These are phyloP conservation scores for Hypocryptadius cinnamomeus DNA, from an alignment of 2,113 vertebrate species.

Conservation along the genomic window DNA sequence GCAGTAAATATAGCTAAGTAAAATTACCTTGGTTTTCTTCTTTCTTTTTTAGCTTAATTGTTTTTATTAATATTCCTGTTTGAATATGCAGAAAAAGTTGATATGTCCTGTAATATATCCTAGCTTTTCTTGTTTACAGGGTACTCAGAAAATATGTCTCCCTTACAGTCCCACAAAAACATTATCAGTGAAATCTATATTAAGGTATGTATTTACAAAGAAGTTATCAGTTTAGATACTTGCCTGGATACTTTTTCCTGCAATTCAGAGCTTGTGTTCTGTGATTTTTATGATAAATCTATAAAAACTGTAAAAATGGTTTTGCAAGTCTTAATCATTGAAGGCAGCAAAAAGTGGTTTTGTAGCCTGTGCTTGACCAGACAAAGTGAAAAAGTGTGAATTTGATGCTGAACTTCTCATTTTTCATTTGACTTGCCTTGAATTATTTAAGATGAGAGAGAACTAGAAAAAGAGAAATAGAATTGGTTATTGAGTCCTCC, in stretches of 20 bases:
- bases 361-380: background rate
- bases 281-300: background rate
- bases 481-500: background rate
- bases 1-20: background rate
- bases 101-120: background rate
- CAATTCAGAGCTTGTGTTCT: background rate
- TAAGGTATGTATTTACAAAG: conserved; percentile 79
- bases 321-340: background rate
- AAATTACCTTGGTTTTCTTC: background rate
- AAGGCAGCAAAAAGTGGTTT: background rate
- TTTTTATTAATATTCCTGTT: background rate
- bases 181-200: conserved; percentile 97
- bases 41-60: background rate
- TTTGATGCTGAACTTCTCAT: background rate
- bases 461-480: background rate
- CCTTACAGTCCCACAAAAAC: conserved; percentile 98
- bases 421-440: background rate
- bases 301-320: background rate
- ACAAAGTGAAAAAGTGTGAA: background rate
- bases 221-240: background rate
- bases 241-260: background rate
- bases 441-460: background rate
- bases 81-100: background rate
- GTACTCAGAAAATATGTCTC: conserved; percentile 97
- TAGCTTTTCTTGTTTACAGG: conserved; percentile 69